phyloP scores from a whole-genome alignment of 2,888 invertebrate genomes.

The Steromphala cineraria region DNA sequence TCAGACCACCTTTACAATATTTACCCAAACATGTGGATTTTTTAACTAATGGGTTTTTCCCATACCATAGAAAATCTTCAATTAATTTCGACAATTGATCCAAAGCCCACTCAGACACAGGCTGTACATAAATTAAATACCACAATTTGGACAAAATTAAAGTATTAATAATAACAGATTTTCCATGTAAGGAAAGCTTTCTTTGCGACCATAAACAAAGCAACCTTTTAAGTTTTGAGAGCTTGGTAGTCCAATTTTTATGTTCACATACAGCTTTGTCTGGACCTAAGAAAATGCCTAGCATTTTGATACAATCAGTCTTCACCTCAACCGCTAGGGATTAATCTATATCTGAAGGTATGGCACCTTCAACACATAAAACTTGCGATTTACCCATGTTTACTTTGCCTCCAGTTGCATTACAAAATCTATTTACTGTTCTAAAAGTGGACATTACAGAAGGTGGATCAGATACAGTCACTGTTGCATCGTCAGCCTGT shows the following conservation, averaged over 20 bases:
- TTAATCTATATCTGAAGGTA: neutral
- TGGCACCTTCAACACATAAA: too few species aligned
- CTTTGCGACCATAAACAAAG: neutral
- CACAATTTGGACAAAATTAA: neutral
- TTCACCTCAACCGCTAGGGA: neutral
- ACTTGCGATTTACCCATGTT: neutral
- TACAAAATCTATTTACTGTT: neutral
- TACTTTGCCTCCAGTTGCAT: neutral
- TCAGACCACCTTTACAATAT: too few species aligned
- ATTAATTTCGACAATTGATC: too few species aligned
- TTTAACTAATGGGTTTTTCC: too few species aligned
- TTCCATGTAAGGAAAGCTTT: neutral
- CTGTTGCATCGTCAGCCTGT: neutral
- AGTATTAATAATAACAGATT: neutral
- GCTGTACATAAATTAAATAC: neutral
- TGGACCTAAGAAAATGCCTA: neutral
- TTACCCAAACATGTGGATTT: too few species aligned
- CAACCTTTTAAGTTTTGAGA: neutral
- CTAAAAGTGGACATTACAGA: neutral
- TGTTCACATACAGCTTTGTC: neutral
- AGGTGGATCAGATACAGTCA: neutral
- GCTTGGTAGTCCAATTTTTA: neutral
- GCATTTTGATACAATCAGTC: neutral
- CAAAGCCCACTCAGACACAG: neutral
- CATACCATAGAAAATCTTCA: too few species aligned